Base-by-base conservation (phyloP, 1,140 invertebrate species). In the Drosophila arawakana region DNA sequence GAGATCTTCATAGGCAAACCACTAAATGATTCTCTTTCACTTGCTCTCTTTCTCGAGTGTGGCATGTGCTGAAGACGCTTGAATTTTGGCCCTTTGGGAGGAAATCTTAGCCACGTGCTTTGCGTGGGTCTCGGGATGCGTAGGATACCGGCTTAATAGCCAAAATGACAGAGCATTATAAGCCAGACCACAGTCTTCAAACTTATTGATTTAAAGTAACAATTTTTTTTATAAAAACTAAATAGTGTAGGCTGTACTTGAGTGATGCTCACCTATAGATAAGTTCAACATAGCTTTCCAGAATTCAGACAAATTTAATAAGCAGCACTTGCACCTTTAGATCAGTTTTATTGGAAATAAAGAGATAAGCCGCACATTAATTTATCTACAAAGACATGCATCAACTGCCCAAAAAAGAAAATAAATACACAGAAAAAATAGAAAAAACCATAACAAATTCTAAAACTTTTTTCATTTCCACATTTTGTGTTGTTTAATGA, bases 401-500 rank as follows among this genome's bases (percentile, higher is more conserved):
- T 55, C 50, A 10, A 57, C 43, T 67, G 25, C 2, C 18, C 21
- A 49, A 34, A 6, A 7, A 13, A 52, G 15, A 46, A 46, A 18
- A 46, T 10, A 15, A 11, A 46, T 7, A 46, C 44, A 58, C 15
- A 15, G 15, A 57, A 15, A n/a, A 6, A 35, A 46, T 49, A 15
- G 15, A 15, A 59, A 50, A 65, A 82, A 67, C 50, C 76, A 70
- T 82, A 80, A 88, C 80, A 57, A 86, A 86, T 82, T 76, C 75
- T 15, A 67, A 83, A 73, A 70, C 69, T 73, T 65, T 80, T 69
- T 62, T 43, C 37, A 68, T 78, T 78, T 73, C 37, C 21, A 43
- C 9, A 21, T 47, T 18, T 47, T 21, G 18, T 10, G 44, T 59
- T 59, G 5, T 52, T 63, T 79, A 72, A 82, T 81, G 61, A 73